Evolutionary conservation across 2,113 vertebrate genomes (phyloP).

Genomic region (Forbesichthys agassizii): DNA sequence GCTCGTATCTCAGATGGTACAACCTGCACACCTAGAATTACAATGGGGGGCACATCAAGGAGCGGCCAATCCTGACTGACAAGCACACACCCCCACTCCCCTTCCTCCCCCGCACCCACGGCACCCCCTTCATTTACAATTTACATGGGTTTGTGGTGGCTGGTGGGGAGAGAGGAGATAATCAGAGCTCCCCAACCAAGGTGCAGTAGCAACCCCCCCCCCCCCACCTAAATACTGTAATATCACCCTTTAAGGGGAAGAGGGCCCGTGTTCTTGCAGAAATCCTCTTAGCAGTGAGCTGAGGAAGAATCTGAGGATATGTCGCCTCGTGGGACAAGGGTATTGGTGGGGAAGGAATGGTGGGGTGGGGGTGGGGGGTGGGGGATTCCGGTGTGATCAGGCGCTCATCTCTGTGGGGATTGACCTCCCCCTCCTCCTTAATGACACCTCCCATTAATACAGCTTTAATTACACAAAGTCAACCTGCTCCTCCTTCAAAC

Average conservation of each 20-base stretch:
- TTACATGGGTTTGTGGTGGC: slow-evolving; percentile 53
- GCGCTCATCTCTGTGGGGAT: slow-evolving; percentile 44
- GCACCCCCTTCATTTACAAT: slow-evolving; percentile 22
- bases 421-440: slow-evolving; percentile 53
- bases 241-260: slow-evolving; percentile 48
- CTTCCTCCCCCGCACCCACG: slow-evolving; percentile 13
- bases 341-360: not conserved
- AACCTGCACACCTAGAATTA: slow-evolving; percentile 63
- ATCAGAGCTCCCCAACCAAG: slow-evolving; percentile 57
- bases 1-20: slow-evolving; percentile 59
- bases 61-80: slow-evolving; percentile 72
- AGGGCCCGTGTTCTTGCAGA: slow-evolving; percentile 7
- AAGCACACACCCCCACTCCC: slow-evolving; percentile 36
- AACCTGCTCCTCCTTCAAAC: slow-evolving; percentile 16
- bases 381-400: not conserved
- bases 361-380: slow-evolving; percentile 10
- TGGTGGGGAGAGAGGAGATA: slow-evolving; percentile 53
- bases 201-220: slow-evolving; percentile 35
- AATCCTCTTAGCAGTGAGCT: slow-evolving; percentile 68
- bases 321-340: slow-evolving; percentile 19
- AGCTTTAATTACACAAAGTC: slow-evolving; percentile 70
- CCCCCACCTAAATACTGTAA: not conserved
- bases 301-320: slow-evolving; percentile 38
- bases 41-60: slow-evolving; percentile 69
- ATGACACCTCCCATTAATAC: slow-evolving; percentile 58